These are phyloP conservation scores for Palythoa caribaeorum DNA, from an alignment of 92 coral and sea anemone genomes.

Conservation along the genomic window DNA sequence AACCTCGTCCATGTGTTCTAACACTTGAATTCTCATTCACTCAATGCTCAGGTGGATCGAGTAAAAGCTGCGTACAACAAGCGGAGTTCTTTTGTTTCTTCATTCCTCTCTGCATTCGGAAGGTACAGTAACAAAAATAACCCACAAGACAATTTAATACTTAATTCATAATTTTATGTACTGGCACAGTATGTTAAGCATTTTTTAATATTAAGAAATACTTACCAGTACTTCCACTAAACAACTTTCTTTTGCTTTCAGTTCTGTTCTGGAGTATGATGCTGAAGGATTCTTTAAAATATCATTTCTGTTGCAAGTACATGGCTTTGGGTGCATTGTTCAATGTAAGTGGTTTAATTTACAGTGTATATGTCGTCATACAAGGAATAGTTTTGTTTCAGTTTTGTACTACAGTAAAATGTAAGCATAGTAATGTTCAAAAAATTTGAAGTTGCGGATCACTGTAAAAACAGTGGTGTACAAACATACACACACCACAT, in stretches of 20 bases:
- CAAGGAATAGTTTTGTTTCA: neutral
- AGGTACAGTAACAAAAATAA: slow-evolving; percentile 66
- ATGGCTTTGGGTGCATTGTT: slow-evolving; percentile 85
- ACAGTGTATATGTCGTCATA: neutral
- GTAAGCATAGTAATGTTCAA: too few species aligned
- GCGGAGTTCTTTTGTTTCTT: slow-evolving; percentile 82
- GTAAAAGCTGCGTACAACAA: slow-evolving; percentile 75
- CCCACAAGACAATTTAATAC: too few species aligned
- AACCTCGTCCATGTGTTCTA: too few species aligned
- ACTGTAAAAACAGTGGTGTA: too few species aligned
- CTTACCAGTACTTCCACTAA: neutral
- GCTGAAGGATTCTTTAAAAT: slow-evolving; percentile 76
- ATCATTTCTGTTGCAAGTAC: slow-evolving; percentile 81
- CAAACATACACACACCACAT: too few species aligned
- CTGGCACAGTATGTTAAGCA: too few species aligned
- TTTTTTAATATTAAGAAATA: neutral
- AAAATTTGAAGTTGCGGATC: too few species aligned
- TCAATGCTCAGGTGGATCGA: slow-evolving; percentile 73
- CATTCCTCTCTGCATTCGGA: slow-evolving; percentile 89
- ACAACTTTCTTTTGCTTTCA: slow-evolving; percentile 23
- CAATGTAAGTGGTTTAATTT: slow-evolving; percentile 73
- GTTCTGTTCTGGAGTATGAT: slow-evolving; percentile 94
- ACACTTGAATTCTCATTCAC: too few species aligned
- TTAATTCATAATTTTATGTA: too few species aligned
- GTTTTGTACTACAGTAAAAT: too few species aligned